Conservation (phyloP, 2,888 invertebrate genomes). For the Theretra japonica region DNA sequence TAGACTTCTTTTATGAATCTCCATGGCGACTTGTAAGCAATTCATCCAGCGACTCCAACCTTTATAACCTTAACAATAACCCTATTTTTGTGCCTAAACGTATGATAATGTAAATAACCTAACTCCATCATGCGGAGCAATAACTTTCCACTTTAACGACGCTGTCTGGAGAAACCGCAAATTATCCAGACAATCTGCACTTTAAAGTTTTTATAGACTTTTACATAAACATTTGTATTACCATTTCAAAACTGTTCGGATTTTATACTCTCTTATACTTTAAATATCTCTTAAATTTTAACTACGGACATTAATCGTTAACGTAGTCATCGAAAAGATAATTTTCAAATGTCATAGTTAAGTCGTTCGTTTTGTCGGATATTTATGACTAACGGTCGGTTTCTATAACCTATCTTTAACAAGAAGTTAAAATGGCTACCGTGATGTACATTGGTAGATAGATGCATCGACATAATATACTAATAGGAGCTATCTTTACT, state of each 20-base stretch:
- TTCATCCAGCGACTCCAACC: too few relatives aligned
- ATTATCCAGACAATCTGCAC: slow-evolving; percentile 15
- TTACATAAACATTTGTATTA: slow-evolving; percentile 17
- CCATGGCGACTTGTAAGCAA: too few relatives aligned
- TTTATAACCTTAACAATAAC: not conserved
- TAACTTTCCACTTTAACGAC: slow-evolving; percentile 9
- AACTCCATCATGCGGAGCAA: not conserved
- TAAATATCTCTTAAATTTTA: not conserved
- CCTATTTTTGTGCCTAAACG: not conserved
- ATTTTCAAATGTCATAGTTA: too few relatives aligned
- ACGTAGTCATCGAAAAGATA: too few relatives aligned
- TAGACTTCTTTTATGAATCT: too few relatives aligned
- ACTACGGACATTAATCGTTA: not conserved
- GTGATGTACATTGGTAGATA: too few relatives aligned
- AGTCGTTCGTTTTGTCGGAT: too few relatives aligned
- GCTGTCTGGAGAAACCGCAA: not conserved
- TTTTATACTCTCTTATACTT: not conserved
- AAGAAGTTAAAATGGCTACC: too few relatives aligned
- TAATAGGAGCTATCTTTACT: too few relatives aligned
- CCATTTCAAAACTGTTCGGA: not conserved
- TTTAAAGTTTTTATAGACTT: slow-evolving; percentile 9
- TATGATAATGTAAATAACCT: not conserved
- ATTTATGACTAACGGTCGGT: too few relatives aligned
- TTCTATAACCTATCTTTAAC: too few relatives aligned
- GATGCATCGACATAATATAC: too few relatives aligned